Evolutionary conservation across 64 coral and sea anemone species (phyloP), one percentile per base, ranked within the genome.

Genomic region (Dendronephthya gigantea): DNA sequence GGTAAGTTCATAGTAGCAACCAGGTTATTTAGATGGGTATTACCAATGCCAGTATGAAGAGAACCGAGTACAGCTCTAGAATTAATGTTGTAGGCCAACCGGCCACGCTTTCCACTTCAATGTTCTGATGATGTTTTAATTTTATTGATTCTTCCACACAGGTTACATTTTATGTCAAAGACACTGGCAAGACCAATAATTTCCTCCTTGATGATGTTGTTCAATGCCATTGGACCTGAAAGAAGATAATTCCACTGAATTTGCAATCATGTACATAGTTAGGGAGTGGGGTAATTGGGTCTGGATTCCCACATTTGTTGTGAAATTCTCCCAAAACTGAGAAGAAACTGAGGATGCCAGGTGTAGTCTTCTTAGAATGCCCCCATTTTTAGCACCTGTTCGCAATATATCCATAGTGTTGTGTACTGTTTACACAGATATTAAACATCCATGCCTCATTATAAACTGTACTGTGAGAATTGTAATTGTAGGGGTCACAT

Each of bases 1-100:
- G 92, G 92, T 15, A 90, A 49, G 58, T 92, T 92, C 47, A 92
- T 66, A 38, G 91, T 90, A 9, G 92, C 82, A 22, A 89, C 45
- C 12, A 89, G 13, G 41, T 86, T 90, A 56, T 83, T 87, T 4
- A 90, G 17, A 32, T 93, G 92, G 0, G 85, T 87, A 9, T 90
- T 14, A 17, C 92, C 79, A 84, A 93, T 89, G 19, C 91, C 87
- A 50, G 43, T 17, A 84, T 93, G 88, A 1, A 93, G 70, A 32
- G 84, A 90, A 4, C 68, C 88, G 31, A 93, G 88, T 39, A 66
- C 92, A n/a, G 82, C 85, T 45, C 51, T 66, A 87, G 19, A 88
- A 51, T 29, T 93, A 30, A 66, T 66, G 14, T 66, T 66, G 14
- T 66, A 66, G 14, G 58, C 22, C 29, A 30, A n/a, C 29, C 29